Evolutionary conservation across 2,888 invertebrate species (phyloP).

Genomic region (Nomada fucata): DNA sequence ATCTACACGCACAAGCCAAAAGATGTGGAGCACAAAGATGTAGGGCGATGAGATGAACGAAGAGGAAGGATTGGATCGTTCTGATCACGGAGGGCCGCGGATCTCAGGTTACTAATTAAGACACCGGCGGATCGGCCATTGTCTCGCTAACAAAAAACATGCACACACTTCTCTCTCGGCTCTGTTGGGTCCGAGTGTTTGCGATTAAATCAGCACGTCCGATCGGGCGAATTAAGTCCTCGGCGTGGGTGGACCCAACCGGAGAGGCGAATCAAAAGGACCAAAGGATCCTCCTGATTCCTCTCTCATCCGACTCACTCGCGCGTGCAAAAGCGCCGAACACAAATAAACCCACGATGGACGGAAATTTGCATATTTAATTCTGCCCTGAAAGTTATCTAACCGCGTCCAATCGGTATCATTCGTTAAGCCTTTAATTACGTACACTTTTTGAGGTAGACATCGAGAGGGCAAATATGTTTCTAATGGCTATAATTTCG

Average conservation of each 20-base stretch:
- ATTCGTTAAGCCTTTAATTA: slow-evolving; percentile 40
- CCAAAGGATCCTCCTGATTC: slow-evolving; percentile 48
- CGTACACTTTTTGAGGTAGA: slow-evolving; percentile 7
- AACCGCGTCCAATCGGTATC: slow-evolving; percentile 16
- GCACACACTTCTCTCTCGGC: slow-evolving; percentile 48
- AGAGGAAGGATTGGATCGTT: slow-evolving; percentile 47
- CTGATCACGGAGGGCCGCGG: slow-evolving; percentile 59
- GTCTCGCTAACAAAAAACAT: slow-evolving; percentile 78
- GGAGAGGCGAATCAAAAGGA: slow-evolving; percentile 55
- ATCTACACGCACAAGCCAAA: background rate
- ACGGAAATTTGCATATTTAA: slow-evolving; percentile 48
- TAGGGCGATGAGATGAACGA: slow-evolving; percentile 24
- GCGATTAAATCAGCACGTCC: slow-evolving; percentile 79
- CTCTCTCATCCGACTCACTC: slow-evolving; percentile 40
- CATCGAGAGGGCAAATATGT: background rate
- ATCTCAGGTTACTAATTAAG: slow-evolving; percentile 81
- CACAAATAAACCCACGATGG: slow-evolving; percentile 29
- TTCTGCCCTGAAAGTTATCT: slow-evolving; percentile 27
- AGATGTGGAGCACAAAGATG: slow-evolving; percentile 17
- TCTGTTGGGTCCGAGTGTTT: slow-evolving; percentile 68
- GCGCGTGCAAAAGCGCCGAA: slow-evolving; percentile 52
- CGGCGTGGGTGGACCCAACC: slow-evolving; percentile 79
- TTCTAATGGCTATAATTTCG: background rate
- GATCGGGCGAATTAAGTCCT: slow-evolving; percentile 78
- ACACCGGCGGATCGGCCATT: slow-evolving; percentile 80